phyloP scores from a whole-genome alignment of 2,888 invertebrate genomes.

The Drosophila melanosoma region DNA sequence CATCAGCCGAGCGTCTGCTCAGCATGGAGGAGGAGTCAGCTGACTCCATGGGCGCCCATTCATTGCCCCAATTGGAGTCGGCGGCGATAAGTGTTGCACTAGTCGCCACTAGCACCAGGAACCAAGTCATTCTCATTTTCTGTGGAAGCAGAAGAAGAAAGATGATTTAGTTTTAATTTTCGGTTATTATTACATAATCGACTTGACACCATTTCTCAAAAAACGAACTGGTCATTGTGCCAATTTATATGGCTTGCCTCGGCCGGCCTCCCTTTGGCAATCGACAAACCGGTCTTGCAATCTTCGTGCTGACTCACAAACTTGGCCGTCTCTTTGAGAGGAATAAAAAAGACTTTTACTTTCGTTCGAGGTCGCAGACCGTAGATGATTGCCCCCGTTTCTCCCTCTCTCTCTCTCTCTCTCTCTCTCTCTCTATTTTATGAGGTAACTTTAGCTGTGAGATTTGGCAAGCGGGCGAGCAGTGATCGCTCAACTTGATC shows the following conservation, averaged over 20 bases:
- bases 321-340: constrained; percentile 12
- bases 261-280: constrained; percentile 48
- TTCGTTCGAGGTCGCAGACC: constrained; percentile 82
- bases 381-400: constrained; percentile 34
- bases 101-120: constrained; percentile 59
- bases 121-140: constrained; percentile 69
- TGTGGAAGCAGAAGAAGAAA: constrained; percentile 24
- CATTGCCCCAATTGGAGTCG: constrained; percentile 73
- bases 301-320: constrained; percentile 67
- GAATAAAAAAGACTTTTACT: constrained; percentile 81
- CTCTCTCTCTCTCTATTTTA: constrained; percentile 22
- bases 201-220: constrained; percentile 68
- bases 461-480: constrained; percentile 72
- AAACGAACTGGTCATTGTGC: constrained; percentile 80
- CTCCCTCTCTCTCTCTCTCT: constrained; percentile 7
- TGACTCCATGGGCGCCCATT: constrained; percentile 73
- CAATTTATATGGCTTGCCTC: constrained; percentile 53
- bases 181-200: constrained; percentile 49
- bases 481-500: constrained; percentile 68
- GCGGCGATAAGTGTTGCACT: constrained; percentile 45
- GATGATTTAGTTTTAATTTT: constrained; percentile 3
- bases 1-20: constrained; percentile 69
- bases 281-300: constrained; percentile 67
- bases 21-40: constrained; percentile 75
- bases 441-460: constrained; percentile 70